A percentile compares a stretch with the other conserved stretches of the same genome.
Conservation (phyloP, 2,797 vertebrate species). For the Schizopygopsis malacanthus region DNA sequence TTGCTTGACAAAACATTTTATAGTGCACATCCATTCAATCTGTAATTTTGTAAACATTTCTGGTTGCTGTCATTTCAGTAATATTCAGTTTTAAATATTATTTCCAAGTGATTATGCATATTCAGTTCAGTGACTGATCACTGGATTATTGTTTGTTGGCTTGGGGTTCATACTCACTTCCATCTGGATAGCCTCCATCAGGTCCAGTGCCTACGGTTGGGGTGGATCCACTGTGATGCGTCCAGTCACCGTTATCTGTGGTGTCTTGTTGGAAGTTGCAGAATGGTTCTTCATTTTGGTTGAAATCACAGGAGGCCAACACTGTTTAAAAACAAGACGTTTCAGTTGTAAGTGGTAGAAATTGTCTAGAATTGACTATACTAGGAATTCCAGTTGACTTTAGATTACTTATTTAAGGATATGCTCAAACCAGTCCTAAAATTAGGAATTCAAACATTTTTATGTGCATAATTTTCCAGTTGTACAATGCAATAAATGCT, state of each 20-base stretch:
- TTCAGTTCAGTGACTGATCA: not conserved
- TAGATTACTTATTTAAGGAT: not conserved
- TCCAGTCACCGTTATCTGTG: constrained; percentile 78
- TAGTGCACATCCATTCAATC: not conserved
- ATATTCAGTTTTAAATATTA: not conserved
- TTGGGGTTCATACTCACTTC: constrained; percentile 71
- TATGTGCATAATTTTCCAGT: not conserved
- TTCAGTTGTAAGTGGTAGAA: not conserved
- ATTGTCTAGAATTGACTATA: not conserved
- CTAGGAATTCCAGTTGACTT: not conserved
- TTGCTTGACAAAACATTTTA: constrained; percentile 9
- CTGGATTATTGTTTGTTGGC: not conserved
- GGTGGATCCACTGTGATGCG: constrained; percentile 68
- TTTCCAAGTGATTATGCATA: not conserved
- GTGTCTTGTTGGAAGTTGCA: constrained; percentile 77
- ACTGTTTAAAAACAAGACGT: constrained; percentile 47
- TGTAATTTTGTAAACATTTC: not conserved
- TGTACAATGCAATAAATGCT: constrained; percentile 3
- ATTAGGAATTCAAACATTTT: not conserved
- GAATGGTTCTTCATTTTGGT: constrained; percentile 73
- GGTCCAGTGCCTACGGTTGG: constrained; percentile 73
- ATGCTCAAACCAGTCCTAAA: not conserved
- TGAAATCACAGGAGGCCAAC: constrained; percentile 83
- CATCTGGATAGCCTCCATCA: constrained; percentile 78
- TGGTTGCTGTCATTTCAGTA: not conserved